Evolutionary conservation across 2,113 vertebrate species (phyloP).

Genomic region (Egretta garzetta): DNA sequence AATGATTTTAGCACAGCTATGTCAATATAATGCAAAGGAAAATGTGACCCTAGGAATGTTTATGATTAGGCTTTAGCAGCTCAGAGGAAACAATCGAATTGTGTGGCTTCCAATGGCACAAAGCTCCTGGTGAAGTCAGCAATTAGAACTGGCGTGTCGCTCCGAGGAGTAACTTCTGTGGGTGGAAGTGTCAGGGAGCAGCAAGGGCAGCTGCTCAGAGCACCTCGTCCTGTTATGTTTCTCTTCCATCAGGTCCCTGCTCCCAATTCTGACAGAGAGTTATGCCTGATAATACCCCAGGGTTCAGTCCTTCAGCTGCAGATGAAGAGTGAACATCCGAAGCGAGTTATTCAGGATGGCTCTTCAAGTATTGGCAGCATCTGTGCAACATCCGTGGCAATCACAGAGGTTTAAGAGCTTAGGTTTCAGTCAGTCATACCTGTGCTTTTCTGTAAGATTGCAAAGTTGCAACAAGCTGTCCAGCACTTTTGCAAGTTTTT

Average conservation of each 20-base stretch:
- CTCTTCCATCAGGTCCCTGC: neutral
- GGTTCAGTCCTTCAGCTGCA: neutral
- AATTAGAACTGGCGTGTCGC: neutral
- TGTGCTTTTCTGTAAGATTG: neutral
- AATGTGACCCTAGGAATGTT: neutral
- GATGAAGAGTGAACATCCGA: no score
- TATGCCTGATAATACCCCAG: neutral
- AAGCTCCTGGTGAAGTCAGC: neutral
- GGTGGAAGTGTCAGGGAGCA: neutral
- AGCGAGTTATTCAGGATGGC: neutral
- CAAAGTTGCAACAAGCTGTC: neutral
- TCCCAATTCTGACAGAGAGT: neutral
- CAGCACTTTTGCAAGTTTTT: neutral
- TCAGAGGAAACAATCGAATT: neutral
- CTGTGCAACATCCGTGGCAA: neutral
- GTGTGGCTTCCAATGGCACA: neutral
- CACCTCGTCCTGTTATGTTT: accelerated
- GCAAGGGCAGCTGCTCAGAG: neutral
- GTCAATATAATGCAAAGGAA: neutral
- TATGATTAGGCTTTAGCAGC: neutral
- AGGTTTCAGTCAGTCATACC: neutral
- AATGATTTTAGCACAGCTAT: neutral
- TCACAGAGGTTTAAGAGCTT: neutral
- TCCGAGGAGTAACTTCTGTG: neutral
- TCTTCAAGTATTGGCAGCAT: neutral